These are phyloP conservation scores for Bradypodion pumilum DNA, from an alignment of 2,797 vertebrate genomes.

Conservation along the genomic window DNA sequence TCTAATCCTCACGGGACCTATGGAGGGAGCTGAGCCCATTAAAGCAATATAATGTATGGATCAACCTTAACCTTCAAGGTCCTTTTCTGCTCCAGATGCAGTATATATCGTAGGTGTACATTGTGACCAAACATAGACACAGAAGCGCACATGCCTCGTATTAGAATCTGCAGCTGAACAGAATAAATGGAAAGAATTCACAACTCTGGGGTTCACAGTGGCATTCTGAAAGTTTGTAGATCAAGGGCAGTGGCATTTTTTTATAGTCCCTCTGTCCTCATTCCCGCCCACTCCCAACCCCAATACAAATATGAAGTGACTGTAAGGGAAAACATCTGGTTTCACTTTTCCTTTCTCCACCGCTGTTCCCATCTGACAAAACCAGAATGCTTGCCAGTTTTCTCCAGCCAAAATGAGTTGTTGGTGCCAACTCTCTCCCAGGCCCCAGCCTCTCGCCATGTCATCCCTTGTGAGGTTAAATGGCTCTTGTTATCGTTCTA, in stretches of 20 bases:
- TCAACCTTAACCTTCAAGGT: constrained; percentile 37
- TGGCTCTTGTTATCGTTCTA: background rate
- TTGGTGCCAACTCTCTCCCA: constrained; percentile 43
- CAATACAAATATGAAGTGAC: constrained; percentile 68
- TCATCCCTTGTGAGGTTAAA: constrained; percentile 40
- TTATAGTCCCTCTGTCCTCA: constrained; percentile 69
- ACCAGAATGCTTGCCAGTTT: constrained; percentile 66
- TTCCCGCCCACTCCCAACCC: background rate
- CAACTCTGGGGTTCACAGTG: constrained; percentile 56
- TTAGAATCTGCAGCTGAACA: constrained; percentile 41
- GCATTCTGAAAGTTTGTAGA: constrained; percentile 66
- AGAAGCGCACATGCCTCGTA: background rate
- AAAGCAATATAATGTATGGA: constrained; percentile 37
- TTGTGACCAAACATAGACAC: background rate
- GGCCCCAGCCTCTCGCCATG: constrained; percentile 44
- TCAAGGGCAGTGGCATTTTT: constrained; percentile 75
- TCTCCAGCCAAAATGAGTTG: constrained; percentile 43
- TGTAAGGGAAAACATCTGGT: constrained; percentile 77
- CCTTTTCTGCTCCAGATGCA: constrained; percentile 43
- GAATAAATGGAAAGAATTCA: constrained; percentile 61
- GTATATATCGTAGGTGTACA: background rate
- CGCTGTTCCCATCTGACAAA: constrained; percentile 75
- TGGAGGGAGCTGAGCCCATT: constrained; percentile 51
- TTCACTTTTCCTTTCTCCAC: constrained; percentile 76
- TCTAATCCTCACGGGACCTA: constrained; percentile 46